These are phyloP conservation scores for Leptogaster cylindrica DNA, from an alignment of 2,888 invertebrate genomes.

Conservation along the genomic window DNA sequence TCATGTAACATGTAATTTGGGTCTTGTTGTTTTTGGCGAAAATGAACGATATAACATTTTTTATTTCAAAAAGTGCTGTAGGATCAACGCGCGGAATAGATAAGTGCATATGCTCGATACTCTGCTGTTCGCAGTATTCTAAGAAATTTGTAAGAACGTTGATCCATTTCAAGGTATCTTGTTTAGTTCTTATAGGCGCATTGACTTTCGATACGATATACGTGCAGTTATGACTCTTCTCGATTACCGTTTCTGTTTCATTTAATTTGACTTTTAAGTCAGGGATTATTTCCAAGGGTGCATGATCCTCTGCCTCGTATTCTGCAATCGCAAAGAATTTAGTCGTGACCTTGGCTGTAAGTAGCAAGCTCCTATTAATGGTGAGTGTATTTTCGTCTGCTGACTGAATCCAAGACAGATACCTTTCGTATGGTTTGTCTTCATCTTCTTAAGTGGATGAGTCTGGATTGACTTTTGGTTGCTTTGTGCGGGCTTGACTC, in stretches of 20 bases:
- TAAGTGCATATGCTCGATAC: conserved; percentile 1
- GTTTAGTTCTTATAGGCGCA: neutral
- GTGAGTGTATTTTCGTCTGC: neutral
- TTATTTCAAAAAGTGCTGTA: neutral
- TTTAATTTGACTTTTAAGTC: neutral
- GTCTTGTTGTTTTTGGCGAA: too few species aligned
- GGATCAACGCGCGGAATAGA: neutral
- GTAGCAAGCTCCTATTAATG: neutral
- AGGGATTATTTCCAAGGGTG: neutral
- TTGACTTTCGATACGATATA: too few species aligned
- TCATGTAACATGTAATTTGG: too few species aligned
- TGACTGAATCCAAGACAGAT: neutral
- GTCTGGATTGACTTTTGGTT: too few species aligned
- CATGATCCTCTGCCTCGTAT: neutral
- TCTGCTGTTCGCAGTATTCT: neutral
- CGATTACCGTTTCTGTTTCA: neutral
- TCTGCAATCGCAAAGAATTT: neutral
- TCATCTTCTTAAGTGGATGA: neutral
- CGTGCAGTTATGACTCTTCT: too few species aligned
- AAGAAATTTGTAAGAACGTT: neutral
- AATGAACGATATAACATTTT: neutral
- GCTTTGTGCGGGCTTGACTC: neutral
- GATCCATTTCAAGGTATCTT: neutral
- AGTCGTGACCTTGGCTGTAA: neutral
- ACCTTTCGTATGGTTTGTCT: neutral